A percentile compares a stretch with the other conserved stretches of the same genome.
These are phyloP conservation scores for Mus musculus DNA, from an alignment of 2,113 vertebrate species.

Conservation along the genomic window GRCm39 chrX:74075001-74075500, in stretches of 20 bases:
- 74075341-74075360: not conserved
- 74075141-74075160: not conserved
- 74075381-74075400: conserved; percentile 36
- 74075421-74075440: conserved; percentile 11
- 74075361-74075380: not conserved
- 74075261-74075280: not conserved
- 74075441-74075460: not conserved
- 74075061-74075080: not conserved
- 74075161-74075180: conserved; percentile 24
- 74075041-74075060: not conserved
- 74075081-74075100: not conserved
- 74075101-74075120: no score
- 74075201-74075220: not conserved
- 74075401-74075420: not conserved
- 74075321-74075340: not conserved
- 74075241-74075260: not conserved
- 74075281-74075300: not conserved
- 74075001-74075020: not conserved
- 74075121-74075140: no score
- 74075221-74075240: not conserved
- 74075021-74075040: not conserved
- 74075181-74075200: not conserved
- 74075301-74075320: not conserved
- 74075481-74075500: not conserved
- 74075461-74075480: not conserved